phyloP scores from a whole-genome alignment of 2,113 vertebrate genomes.

The Benthochromis sp. region DNA sequence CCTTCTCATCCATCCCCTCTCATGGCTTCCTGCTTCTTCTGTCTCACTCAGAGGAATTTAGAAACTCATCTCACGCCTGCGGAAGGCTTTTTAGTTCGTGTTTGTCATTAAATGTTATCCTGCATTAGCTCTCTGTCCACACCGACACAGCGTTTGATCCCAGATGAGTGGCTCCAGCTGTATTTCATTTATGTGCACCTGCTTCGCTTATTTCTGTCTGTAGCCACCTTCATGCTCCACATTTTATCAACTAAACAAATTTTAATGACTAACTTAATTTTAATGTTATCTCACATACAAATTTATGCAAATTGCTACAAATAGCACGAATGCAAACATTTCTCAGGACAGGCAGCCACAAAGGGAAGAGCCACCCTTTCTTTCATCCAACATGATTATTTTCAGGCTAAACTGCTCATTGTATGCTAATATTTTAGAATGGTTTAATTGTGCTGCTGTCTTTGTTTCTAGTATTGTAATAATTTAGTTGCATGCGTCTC shows the following conservation, averaged over 20 bases:
- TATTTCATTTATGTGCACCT: not conserved
- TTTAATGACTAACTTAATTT: not conserved
- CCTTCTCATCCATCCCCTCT: not conserved
- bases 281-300: not conserved
- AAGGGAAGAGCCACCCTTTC: not conserved
- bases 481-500: not conserved
- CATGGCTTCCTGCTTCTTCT: not conserved
- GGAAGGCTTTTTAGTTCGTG: accelerated
- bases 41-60: not conserved
- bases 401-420: not conserved
- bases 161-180: not conserved
- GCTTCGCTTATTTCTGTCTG: not conserved
- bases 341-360: accelerated
- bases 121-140: not conserved
- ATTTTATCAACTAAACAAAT: not conserved
- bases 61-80: not conserved
- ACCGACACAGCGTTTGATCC: not conserved
- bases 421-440: not conserved
- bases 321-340: not conserved
- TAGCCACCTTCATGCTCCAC: not conserved
- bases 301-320: not conserved
- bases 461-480: not conserved
- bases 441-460: not conserved
- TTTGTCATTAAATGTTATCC: not conserved
- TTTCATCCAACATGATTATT: not conserved